Percentiles rank a stretch among this genome's conserved stretches.
phyloP scores from a whole-genome alignment of 2,113 vertebrate species.

The Cephalopterus ornatus region DNA sequence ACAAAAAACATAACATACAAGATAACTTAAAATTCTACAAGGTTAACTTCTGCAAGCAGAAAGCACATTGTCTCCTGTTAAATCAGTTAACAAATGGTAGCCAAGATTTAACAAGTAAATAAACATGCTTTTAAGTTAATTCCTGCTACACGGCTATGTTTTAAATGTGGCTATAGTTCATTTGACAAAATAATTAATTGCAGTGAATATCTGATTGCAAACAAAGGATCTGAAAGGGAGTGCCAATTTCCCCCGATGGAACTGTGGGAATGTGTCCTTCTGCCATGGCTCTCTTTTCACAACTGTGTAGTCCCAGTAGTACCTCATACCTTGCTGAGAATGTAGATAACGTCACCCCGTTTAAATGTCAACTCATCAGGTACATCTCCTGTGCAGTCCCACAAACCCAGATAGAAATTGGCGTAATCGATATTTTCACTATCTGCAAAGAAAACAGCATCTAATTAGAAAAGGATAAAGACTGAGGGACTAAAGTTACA shows the following conservation, averaged over 20 bases:
- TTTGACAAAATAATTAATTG: conserved; percentile 82
- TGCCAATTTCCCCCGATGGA: conserved; percentile 46
- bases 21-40: conserved; percentile 65
- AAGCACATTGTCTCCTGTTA: conserved; percentile 73
- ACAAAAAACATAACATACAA: conserved; percentile 67
- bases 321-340: conserved; percentile 92
- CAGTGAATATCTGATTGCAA: conserved; percentile 69
- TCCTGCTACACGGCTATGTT: conserved; percentile 78
- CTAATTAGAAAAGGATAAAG: conserved; percentile 16
- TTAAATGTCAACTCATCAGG: conserved; percentile 92
- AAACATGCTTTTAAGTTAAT: conserved; percentile 79
- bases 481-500: not conserved
- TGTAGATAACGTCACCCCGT: conserved; percentile 92
- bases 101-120: conserved; percentile 72
- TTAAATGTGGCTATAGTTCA: conserved; percentile 77
- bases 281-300: not conserved
- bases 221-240: conserved; percentile 68
- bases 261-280: conserved; percentile 32
- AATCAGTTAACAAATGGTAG: conserved; percentile 60
- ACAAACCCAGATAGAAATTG: conserved; percentile 93
- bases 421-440: conserved; percentile 86
- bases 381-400: conserved; percentile 87
- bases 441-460: conserved; percentile 58
- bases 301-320: not conserved
- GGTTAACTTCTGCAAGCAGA: conserved; percentile 71